These are phyloP conservation scores for Cryptus armator DNA, from an alignment of 2,888 invertebrate species.

Conservation along the genomic window DNA sequence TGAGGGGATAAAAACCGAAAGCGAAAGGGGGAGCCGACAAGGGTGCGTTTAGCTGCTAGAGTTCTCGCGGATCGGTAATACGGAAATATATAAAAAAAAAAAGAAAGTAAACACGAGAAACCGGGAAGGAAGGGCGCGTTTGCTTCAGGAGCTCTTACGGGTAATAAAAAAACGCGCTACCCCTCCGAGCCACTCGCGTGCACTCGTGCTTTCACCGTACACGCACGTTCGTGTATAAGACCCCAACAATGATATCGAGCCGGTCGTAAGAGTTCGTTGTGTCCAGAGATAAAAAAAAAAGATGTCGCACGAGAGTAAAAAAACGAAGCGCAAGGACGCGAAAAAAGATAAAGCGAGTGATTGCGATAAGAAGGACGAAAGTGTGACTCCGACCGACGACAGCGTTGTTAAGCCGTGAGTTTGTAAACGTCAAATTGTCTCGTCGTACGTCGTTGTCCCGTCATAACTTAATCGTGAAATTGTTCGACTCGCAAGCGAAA, in stretches of 20 bases:
- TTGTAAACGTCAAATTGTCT: constrained; percentile 5
- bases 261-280: constrained; percentile 25
- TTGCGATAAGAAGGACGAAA: constrained; percentile 67
- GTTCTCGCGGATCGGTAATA: no score
- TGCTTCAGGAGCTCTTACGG: no score
- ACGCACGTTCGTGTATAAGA: no score
- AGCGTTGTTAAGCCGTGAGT: constrained; percentile 72
- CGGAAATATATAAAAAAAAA: no score
- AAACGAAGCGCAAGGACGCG: constrained; percentile 73
- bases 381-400: constrained; percentile 36
- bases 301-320: constrained; percentile 77
- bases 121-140: no score
- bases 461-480: neutral
- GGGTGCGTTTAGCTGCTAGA: no score
- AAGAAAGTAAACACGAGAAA: no score
- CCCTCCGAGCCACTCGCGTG: no score
- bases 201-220: no score
- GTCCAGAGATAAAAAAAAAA: constrained; percentile 16
- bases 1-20: no score
- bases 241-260: constrained; percentile 31
- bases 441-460: neutral
- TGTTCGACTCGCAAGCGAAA: neutral
- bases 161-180: no score
- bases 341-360: constrained; percentile 65
- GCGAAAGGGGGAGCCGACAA: no score